Evolutionary conservation across 2,888 invertebrate genomes (phyloP), one percentile per base, ranked within the genome.

Genomic region (Pollenia amentaria): DNA sequence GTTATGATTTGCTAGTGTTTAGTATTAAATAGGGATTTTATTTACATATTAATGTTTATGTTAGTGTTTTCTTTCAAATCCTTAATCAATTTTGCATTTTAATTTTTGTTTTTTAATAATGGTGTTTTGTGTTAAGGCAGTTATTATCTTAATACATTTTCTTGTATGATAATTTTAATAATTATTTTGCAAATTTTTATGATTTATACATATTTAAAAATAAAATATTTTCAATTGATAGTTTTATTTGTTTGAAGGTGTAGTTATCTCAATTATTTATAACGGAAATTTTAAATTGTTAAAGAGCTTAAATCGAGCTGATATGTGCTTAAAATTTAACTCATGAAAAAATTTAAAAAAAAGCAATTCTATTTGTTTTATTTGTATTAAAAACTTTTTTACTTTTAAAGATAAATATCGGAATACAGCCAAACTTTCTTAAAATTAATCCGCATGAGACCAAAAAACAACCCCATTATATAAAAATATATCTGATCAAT

Each of bases 71-170:
- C 44, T 14, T 67, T 29, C 21, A n/a, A 14, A 29, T 29, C 29
- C 29, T 29, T 29, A 29, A 29, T 29, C 29, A 29, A 6, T n/a
- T 11, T 44, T 44, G 16, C 16, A 7, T 10, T 64, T 12, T 48
- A 14, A 48, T 48, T 80, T 79, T n/a, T n/a, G n/a, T n/a, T n/a
- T n/a, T n/a, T 53, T 70, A 38, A 53, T 65, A 46, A 60, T 73
- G 44, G 40, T 44, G 21, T 70, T 72, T 90, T 89, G 90, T 90
- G 90, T 90, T 92, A 91, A 90, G 92, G 91, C 91, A 92, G 90
- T 92, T 73, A 70, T 65, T 65, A 64, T 64, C 42, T 44, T 12
- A 42, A 64, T 64, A 64, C 40, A 21, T 40, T 48, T 29, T 21
- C 8, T 42, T 46, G 6, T 89, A 89, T 89, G 80, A 10, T 88